Conservation (phyloP, 2,113 vertebrate species). For the Solea senegalensis region DNA sequence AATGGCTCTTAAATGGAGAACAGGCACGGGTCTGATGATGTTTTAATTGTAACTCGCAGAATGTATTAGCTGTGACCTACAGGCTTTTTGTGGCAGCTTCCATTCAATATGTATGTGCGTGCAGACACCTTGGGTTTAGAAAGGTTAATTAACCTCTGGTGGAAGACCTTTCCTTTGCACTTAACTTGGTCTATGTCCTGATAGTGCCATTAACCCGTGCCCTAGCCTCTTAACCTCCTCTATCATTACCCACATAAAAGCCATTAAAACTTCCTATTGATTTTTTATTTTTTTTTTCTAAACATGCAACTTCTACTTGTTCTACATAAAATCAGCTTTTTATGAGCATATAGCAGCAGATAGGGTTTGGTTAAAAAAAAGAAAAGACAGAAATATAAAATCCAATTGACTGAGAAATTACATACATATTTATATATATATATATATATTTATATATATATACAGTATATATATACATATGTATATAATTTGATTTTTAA, state of each 20-base stretch:
- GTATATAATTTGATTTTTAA: too few species aligned
- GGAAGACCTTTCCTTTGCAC: slow-evolving; percentile 90
- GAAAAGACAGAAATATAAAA: too few species aligned
- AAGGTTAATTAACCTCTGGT: slow-evolving; percentile 98
- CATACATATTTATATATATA: too few species aligned
- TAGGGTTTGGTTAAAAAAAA: too few species aligned
- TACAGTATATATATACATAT: too few species aligned
- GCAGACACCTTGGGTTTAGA: slow-evolving; percentile 84
- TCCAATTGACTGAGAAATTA: too few species aligned
- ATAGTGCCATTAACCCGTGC: slow-evolving; percentile 93
- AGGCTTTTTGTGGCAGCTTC: slow-evolving; percentile 84
- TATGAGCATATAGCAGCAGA: background rate
- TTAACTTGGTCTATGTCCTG: slow-evolving; percentile 92
- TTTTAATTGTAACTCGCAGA: slow-evolving; percentile 82
- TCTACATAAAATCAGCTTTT: slow-evolving; percentile 32
- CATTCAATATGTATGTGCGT: slow-evolving; percentile 84
- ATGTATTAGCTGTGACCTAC: slow-evolving; percentile 82
- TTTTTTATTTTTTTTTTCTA: slow-evolving; percentile 65
- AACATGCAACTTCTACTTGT: slow-evolving; percentile 47
- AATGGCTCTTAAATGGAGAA: slow-evolving; percentile 80
- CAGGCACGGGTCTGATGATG: slow-evolving; percentile 78
- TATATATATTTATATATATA: too few species aligned
- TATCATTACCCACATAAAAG: slow-evolving; percentile 89
- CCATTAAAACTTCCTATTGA: slow-evolving; percentile 91
- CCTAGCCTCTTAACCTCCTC: slow-evolving; percentile 90